These are phyloP conservation scores for Amiota communis DNA, from an alignment of 2,888 invertebrate genomes.

Conservation along the genomic window DNA sequence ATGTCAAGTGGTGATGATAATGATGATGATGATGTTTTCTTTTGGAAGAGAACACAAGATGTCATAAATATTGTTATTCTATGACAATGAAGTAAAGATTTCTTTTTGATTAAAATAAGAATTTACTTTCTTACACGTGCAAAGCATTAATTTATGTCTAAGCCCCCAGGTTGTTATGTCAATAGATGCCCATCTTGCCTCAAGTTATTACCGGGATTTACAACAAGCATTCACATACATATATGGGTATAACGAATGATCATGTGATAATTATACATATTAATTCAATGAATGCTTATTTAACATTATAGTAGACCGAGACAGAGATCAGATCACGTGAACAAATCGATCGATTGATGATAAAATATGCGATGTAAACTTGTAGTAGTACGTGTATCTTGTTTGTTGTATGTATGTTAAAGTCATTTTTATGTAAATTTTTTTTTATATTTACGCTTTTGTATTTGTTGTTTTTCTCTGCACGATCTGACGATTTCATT, in stretches of 20 bases:
- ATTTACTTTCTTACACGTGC: no score
- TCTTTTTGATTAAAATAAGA: no score
- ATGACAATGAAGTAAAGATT: no score
- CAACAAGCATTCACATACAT: no score
- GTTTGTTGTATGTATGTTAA: slow-evolving; percentile 40
- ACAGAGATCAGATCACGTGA: slow-evolving; percentile 41
- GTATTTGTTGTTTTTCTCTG: neutral
- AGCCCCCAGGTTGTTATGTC: no score
- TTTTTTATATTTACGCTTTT: neutral
- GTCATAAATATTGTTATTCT: no score
- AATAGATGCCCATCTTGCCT: no score
- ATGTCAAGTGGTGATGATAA: no score
- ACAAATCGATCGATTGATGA: slow-evolving; percentile 25
- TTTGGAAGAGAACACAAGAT: no score
- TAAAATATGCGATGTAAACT: slow-evolving; percentile 29
- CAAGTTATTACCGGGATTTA: no score
- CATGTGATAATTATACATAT: slow-evolving; percentile 55
- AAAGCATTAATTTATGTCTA: no score
- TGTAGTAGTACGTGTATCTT: slow-evolving; percentile 48
- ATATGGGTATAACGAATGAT: slow-evolving; percentile 32
- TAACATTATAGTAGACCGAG: slow-evolving; percentile 16
- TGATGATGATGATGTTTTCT: no score
- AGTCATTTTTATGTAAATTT: slow-evolving; percentile 33
- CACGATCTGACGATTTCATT: neutral
- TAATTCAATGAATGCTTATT: slow-evolving; percentile 45